Conservation (phyloP, 2,888 invertebrate genomes). For the Endotricha flammealis region DNA sequence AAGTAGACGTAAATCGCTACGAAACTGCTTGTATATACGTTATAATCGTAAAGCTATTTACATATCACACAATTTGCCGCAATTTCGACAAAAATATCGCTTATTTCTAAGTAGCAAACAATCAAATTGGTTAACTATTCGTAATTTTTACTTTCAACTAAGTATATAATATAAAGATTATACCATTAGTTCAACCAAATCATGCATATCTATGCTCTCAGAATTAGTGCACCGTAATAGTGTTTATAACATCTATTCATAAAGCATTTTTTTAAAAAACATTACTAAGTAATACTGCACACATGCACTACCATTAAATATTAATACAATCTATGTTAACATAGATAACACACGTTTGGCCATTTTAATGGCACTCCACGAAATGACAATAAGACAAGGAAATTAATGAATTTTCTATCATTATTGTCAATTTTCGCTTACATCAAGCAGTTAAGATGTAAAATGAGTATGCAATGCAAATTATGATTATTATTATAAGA, state of each 20-base stretch:
- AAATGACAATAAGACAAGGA: slow-evolving; percentile 5
- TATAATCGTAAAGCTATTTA: slow-evolving; percentile 27
- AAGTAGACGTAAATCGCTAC: too few relatives aligned
- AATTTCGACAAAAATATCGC: slow-evolving; percentile 13
- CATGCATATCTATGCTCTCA: slow-evolving; percentile 21
- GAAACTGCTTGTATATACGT: slow-evolving; percentile 14
- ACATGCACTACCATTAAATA: slow-evolving; percentile 50
- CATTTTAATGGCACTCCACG: slow-evolving; percentile 36
- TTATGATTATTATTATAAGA: slow-evolving; percentile 14
- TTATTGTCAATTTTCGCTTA: neutral
- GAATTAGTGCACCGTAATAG: slow-evolving; percentile 29
- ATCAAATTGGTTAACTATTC: slow-evolving; percentile 5
- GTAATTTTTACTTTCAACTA: slow-evolving; percentile 1
- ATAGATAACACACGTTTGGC: slow-evolving; percentile 48
- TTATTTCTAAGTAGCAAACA: slow-evolving; percentile 3
- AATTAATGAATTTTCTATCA: slow-evolving; percentile 6
- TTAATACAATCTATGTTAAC: slow-evolving; percentile 51
- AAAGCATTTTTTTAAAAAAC: slow-evolving; percentile 16
- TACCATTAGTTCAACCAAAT: slow-evolving; percentile 15
- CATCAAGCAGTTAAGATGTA: slow-evolving; percentile 8
- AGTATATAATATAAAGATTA: slow-evolving; percentile 11
- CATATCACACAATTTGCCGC: slow-evolving; percentile 26
- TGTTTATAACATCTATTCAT: slow-evolving; percentile 15
- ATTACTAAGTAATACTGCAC: slow-evolving; percentile 62
- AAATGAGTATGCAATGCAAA: slow-evolving; percentile 10